Conservation (phyloP, 2,888 invertebrate genomes). For the Hymenopus coronatus region DNA sequence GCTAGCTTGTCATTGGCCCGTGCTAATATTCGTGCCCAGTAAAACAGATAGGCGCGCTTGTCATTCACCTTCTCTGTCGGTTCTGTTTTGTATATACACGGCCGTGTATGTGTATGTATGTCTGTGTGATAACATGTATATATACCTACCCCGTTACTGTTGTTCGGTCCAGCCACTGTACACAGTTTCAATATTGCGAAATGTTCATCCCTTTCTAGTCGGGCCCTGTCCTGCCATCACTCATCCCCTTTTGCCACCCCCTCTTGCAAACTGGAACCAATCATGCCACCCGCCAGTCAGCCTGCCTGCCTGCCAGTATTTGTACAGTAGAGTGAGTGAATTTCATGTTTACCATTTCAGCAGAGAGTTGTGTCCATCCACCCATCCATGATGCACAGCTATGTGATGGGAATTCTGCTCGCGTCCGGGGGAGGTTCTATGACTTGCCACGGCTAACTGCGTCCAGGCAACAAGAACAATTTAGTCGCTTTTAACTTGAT, state of each 20-base stretch:
- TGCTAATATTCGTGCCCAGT: constrained; percentile 29
- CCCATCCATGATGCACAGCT: constrained; percentile 29
- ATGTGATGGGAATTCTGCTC: constrained; percentile 31
- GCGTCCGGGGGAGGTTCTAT: background rate
- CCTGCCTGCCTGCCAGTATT: constrained; percentile 30
- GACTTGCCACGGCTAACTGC: background rate
- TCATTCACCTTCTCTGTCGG: background rate
- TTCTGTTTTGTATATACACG: background rate
- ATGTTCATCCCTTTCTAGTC: background rate
- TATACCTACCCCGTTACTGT: constrained; percentile 17
- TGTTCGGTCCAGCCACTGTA: constrained; percentile 17
- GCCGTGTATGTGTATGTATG: background rate
- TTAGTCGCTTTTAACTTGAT: constrained; percentile 22
- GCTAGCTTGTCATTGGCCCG: constrained; percentile 27
- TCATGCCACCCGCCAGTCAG: constrained; percentile 26
- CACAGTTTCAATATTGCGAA: constrained; percentile 31
- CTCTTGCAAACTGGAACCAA: constrained; percentile 23
- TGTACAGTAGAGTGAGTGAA: constrained; percentile 31
- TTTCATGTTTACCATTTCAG: constrained; percentile 35
- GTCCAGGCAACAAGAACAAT: constrained; percentile 10
- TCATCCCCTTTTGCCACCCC: constrained; percentile 10
- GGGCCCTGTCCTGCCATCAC: background rate
- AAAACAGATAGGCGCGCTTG: constrained; percentile 1
- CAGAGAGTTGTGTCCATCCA: constrained; percentile 27
- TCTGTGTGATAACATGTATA: constrained; percentile 25